phyloP scores from a whole-genome alignment of 2,797 vertebrate species.

The Iguana delicatissima region DNA sequence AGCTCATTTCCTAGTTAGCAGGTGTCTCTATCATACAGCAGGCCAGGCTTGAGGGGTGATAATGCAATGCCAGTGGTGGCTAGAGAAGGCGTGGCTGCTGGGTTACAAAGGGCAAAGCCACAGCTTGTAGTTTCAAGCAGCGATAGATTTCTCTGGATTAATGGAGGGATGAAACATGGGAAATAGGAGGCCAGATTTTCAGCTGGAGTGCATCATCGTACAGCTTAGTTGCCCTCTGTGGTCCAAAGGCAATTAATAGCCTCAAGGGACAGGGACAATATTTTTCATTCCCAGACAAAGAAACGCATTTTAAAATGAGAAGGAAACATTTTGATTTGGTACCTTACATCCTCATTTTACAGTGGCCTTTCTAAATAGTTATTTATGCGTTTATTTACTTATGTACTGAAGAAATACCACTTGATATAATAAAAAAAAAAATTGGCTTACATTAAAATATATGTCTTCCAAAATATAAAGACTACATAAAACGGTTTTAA shows the following conservation, averaged over 20 bases:
- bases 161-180: conserved; percentile 11
- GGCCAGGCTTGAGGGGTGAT: conserved; percentile 56
- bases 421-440: neutral
- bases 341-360: neutral
- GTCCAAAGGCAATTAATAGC: conserved; percentile 45
- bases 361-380: neutral
- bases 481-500: neutral
- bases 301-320: conserved; percentile 13
- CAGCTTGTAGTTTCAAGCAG: conserved; percentile 8
- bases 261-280: conserved; percentile 48
- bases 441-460: neutral
- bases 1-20: conserved; percentile 68
- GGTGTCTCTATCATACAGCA: conserved; percentile 63
- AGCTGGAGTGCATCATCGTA: conserved; percentile 46
- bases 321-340: conserved; percentile 10
- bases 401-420: neutral
- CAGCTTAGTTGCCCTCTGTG: conserved; percentile 42
- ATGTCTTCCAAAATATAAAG: neutral
- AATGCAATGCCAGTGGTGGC: conserved; percentile 44
- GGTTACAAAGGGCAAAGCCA: conserved; percentile 5
- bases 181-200: conserved; percentile 46
- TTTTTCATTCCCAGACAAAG: conserved; percentile 36
- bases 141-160: conserved; percentile 7
- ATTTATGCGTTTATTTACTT: conserved; percentile 7
- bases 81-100: conserved; percentile 27